Conservation (phyloP, 1,140 invertebrate species). For the Sminthurinus signatus region DNA sequence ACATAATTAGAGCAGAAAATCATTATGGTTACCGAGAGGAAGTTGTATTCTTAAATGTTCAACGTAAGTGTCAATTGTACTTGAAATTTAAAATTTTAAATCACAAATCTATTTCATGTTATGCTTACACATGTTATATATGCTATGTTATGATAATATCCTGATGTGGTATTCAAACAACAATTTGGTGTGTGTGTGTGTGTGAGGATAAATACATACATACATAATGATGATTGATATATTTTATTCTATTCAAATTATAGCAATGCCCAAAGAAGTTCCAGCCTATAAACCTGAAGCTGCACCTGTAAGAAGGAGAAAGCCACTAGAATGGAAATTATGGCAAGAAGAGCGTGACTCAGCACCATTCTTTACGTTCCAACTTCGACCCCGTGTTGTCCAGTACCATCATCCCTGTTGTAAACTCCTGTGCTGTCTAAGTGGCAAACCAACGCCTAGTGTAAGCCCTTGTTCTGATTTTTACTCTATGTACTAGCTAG, state of each 20-base stretch:
- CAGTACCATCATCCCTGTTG: slow-evolving; percentile 81
- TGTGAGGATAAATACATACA: background rate
- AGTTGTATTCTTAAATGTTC: slow-evolving; percentile 93
- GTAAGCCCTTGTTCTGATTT: slow-evolving; percentile 50
- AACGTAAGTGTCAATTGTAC: too few relatives aligned
- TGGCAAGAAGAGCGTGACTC: slow-evolving; percentile 84
- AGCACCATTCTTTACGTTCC: slow-evolving; percentile 92
- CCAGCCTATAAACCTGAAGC: slow-evolving; percentile 69
- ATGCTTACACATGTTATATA: too few relatives aligned
- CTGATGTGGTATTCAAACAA: background rate
- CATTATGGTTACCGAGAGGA: slow-evolving; percentile 95
- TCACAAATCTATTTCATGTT: too few relatives aligned
- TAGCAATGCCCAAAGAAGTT: slow-evolving; percentile 72
- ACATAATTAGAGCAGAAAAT: slow-evolving; percentile 95
- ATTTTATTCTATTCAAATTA: slow-evolving; percentile 30
- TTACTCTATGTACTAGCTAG: background rate
- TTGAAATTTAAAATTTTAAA: too few relatives aligned
- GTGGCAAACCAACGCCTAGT: slow-evolving; percentile 86
- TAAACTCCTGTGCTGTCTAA: slow-evolving; percentile 94
- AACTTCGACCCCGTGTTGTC: slow-evolving; percentile 93
- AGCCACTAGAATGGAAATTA: slow-evolving; percentile 72
- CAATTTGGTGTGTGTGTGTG: background rate
- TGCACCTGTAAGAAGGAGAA: slow-evolving; percentile 60
- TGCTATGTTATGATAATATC: background rate
- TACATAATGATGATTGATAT: background rate